Base-by-base conservation (phyloP, 2,888 invertebrate genomes). In the Priocnemis perturbator region DNA sequence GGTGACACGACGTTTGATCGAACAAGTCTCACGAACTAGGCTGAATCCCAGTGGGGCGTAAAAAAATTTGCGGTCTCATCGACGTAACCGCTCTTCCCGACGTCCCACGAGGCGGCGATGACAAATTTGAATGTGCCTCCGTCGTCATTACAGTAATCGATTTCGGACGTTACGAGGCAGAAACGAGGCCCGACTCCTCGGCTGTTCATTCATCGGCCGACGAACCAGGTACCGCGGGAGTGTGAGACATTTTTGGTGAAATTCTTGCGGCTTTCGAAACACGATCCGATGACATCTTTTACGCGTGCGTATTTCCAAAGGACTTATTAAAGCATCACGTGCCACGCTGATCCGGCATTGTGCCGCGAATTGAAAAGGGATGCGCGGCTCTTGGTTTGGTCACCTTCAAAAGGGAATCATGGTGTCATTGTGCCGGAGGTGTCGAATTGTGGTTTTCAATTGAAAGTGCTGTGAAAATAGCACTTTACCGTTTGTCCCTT, bases 121-220 rank as follows among this genome's bases (percentile, higher is more conserved):
- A 83, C 81, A 81, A 83, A 82, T 83, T 81, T 64, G 69, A 62
- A 59, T 47, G 48, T 26, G 62, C 66, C 56, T 61, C 45, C 59
- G 44, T 15, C 67, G 67, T 69, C 71, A 64, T 73, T 65, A 56
- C 53, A 66, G 69, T 78, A 84, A 85, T 85, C 80, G 84, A 83
- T 83, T 82, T 74, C 81, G 81, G 82, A 86, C 78, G 81, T 86
- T 85, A 86, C 83, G 30, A 17, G 60, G 85, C 83, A 70, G 68
- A 30, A 52, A 52, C 21, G 52, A 30, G n/a, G 1, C 37, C 7
- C 37, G 47, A 60, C 23, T 47, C 45, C 45, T n/a, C 19, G 17
- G 17, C 68, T 61, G 23, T 75, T 52, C 50, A 30, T 53, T 45
- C 21, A 61, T 14, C 23, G 30, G n/a, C 44, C 59, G 59, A 64